phyloP scores from a whole-genome alignment of 2,797 vertebrate species.

The Pagetopsis macropterus region DNA sequence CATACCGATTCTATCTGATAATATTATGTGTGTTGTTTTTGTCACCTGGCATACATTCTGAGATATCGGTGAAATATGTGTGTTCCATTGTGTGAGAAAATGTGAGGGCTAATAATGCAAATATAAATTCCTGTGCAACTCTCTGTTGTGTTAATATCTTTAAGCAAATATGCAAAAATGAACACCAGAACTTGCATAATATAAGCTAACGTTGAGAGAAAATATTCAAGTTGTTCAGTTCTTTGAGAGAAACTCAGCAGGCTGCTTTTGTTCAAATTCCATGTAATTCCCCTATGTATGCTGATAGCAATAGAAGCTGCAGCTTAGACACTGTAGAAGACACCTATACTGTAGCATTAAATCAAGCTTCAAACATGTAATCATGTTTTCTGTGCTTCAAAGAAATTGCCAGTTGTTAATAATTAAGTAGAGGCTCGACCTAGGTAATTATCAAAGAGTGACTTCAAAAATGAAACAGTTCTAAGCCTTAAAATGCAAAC shows the following conservation, averaged over 20 bases:
- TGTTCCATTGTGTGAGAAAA: not conserved
- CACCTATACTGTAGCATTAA: constrained; percentile 46
- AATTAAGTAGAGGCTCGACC: constrained; percentile 58
- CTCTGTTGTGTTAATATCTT: not conserved
- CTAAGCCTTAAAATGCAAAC: constrained; percentile 27
- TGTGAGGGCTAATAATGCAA: not conserved
- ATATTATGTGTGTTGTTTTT: constrained; percentile 5
- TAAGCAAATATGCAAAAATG: not conserved
- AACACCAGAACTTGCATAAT: not conserved
- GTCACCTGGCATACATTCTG: constrained; percentile 6
- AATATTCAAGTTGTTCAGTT: constrained; percentile 24
- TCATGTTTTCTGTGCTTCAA: constrained; percentile 59
- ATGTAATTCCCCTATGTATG: constrained; percentile 40
- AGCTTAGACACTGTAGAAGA: constrained; percentile 36
- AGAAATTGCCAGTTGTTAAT: constrained; percentile 59
- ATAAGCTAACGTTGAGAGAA: constrained; percentile 21
- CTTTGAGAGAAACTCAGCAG: constrained; percentile 24
- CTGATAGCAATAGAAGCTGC: constrained; percentile 43
- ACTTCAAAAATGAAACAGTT: constrained; percentile 18
- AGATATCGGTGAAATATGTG: constrained; percentile 15
- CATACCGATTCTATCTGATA: constrained; percentile 15
- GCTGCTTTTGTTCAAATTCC: constrained; percentile 44
- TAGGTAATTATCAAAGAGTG: constrained; percentile 45
- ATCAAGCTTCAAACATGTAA: constrained; percentile 61
- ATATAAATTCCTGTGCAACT: not conserved